Evolutionary conservation across 1,140 invertebrate genomes (phyloP).

Genomic region (Triops longicaudatus): DNA sequence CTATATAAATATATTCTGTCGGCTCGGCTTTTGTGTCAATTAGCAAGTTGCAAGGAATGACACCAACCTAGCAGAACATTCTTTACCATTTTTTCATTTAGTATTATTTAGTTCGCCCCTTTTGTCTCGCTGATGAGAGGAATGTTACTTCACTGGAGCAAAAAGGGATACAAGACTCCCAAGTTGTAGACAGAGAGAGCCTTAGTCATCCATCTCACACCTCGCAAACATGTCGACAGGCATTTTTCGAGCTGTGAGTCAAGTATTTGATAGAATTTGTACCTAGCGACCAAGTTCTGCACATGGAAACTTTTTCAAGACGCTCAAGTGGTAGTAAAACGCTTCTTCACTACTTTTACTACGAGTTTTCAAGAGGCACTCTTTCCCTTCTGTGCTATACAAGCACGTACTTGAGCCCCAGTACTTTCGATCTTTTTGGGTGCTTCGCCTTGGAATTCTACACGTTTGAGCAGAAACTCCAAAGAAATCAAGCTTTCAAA

Average conservation of each 20-base stretch:
- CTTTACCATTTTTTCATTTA: neutral
- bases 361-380: neutral
- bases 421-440: neutral
- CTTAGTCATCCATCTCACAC: slow-evolving; percentile 11
- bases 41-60: neutral
- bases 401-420: neutral
- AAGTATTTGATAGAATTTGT: neutral
- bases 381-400: neutral
- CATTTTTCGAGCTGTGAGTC: neutral
- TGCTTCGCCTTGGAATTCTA: neutral
- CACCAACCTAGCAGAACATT: neutral
- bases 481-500: too few species aligned
- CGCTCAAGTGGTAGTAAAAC: neutral
- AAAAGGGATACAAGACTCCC: neutral
- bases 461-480: too few species aligned
- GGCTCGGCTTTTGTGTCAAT: slow-evolving; percentile 6
- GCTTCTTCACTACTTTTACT: neutral
- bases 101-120: neutral
- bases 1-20: neutral
- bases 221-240: slow-evolving; percentile 5
- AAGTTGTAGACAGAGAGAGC: neutral
- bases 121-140: neutral
- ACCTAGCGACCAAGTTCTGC: neutral
- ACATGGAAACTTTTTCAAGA: neutral
- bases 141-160: neutral